These are phyloP conservation scores for Drosophila meridiana DNA, from an alignment of 2,888 invertebrate species.

Conservation along the genomic window DNA sequence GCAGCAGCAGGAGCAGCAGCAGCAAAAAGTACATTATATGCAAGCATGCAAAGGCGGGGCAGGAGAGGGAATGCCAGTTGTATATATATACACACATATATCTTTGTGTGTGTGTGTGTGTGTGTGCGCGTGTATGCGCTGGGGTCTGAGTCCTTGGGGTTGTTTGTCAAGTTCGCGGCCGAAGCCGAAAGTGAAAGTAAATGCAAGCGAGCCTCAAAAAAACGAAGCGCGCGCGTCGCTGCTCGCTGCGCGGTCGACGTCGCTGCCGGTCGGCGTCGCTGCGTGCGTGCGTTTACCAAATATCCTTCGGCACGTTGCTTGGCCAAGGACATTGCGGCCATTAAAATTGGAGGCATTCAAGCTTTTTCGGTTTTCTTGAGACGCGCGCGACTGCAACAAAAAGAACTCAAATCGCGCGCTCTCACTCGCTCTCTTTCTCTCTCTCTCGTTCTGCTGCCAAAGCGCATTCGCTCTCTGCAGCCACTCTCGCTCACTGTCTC, in stretches of 20 bases:
- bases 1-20: constrained; percentile 15
- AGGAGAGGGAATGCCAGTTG: neutral
- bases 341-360: constrained; percentile 79
- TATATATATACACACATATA: constrained; percentile 3
- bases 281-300: constrained; percentile 52
- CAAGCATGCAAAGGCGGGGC: constrained; percentile 52
- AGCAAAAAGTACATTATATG: constrained; percentile 76
- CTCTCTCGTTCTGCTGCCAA: neutral
- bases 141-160: constrained; percentile 50
- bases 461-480: constrained; percentile 4
- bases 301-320: constrained; percentile 82
- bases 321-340: constrained; percentile 85
- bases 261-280: constrained; percentile 30
- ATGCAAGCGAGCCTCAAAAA: constrained; percentile 59
- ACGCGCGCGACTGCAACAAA: constrained; percentile 59
- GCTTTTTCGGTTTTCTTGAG: constrained; percentile 66
- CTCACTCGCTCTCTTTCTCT: constrained; percentile 23
- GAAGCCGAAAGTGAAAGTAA: constrained; percentile 77
- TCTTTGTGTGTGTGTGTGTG: neutral
- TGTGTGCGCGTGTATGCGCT: neutral
- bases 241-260: constrained; percentile 37
- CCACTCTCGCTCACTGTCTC: constrained; percentile 13
- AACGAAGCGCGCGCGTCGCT: constrained; percentile 38
- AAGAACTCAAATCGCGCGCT: constrained; percentile 34
- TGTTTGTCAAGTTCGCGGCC: constrained; percentile 62